Evolutionary conservation across 2,797 vertebrate genomes (phyloP).

Genomic region (Buphagus erythrorhynchus): DNA sequence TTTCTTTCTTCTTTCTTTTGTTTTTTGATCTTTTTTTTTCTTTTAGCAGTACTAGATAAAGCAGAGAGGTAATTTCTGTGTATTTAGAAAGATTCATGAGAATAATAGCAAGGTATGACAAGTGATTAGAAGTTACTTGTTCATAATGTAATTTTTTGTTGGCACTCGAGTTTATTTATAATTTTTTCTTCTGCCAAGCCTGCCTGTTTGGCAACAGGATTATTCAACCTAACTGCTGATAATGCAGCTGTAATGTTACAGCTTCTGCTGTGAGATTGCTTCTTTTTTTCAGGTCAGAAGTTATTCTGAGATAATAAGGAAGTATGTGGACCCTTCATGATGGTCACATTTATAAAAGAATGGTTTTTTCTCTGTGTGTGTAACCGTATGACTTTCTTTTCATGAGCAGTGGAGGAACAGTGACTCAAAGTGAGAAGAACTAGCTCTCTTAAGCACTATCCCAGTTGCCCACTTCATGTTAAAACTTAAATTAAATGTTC

Average conservation of each 20-base stretch:
- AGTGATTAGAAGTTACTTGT: neutral
- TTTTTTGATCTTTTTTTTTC: neutral
- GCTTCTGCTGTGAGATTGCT: neutral
- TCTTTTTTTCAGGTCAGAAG: neutral
- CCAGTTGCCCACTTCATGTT: neutral
- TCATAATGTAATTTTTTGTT: neutral
- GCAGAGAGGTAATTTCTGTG: neutral
- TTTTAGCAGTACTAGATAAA: neutral
- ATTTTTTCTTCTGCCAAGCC: neutral
- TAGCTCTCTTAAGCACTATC: neutral
- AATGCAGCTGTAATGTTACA: fast-evolving
- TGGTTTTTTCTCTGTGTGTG: neutral
- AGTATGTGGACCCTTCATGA: neutral
- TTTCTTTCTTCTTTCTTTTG: neutral
- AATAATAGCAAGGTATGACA: neutral
- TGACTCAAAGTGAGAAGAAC: neutral
- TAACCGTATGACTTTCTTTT: neutral
- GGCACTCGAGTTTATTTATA: neutral
- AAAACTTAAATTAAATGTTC: neutral
- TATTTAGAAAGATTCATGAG: neutral
- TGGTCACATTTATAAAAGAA: neutral
- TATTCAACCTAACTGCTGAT: neutral
- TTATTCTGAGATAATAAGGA: neutral
- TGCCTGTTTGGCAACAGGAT: neutral
- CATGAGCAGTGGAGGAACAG: neutral